Conservation (phyloP, 2,113 vertebrate genomes). For the Propithecus coquereli region DNA sequence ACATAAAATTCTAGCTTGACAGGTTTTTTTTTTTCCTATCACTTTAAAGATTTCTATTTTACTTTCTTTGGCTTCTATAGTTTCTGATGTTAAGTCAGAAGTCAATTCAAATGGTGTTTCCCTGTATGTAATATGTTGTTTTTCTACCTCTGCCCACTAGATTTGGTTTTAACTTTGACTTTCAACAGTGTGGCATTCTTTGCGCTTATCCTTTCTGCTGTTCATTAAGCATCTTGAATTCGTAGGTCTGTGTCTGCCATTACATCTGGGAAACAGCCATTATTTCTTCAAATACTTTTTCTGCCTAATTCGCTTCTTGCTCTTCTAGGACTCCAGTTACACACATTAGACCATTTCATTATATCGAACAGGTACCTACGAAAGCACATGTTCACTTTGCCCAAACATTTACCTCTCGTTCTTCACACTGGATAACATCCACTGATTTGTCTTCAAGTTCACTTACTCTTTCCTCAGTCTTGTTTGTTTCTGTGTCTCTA, state of each 20-base stretch:
- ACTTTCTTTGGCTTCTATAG: not conserved
- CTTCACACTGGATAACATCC: not conserved
- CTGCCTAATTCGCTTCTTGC: not conserved
- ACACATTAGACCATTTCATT: not conserved
- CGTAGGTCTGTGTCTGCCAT: not conserved
- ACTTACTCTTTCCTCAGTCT: not conserved
- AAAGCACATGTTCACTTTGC: not conserved
- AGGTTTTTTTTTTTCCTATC: not conserved
- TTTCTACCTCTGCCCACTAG: not conserved
- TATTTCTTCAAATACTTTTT: not conserved
- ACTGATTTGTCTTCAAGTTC: not conserved
- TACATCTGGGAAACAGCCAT: not conserved
- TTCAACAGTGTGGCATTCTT: not conserved
- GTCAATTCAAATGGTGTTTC: not conserved
- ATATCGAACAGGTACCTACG: not conserved
- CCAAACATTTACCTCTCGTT: not conserved
- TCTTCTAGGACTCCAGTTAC: not conserved
- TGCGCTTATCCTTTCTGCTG: not conserved
- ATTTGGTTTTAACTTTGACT: not conserved
- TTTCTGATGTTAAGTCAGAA: not conserved
- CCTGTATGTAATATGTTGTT: not conserved
- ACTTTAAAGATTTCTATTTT: not conserved
- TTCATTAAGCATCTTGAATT: not conserved
- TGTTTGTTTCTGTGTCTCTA: not conserved
- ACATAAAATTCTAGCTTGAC: not conserved